Base-by-base conservation (phyloP, 2,113 vertebrate species). In the Archilochus colubris region DNA sequence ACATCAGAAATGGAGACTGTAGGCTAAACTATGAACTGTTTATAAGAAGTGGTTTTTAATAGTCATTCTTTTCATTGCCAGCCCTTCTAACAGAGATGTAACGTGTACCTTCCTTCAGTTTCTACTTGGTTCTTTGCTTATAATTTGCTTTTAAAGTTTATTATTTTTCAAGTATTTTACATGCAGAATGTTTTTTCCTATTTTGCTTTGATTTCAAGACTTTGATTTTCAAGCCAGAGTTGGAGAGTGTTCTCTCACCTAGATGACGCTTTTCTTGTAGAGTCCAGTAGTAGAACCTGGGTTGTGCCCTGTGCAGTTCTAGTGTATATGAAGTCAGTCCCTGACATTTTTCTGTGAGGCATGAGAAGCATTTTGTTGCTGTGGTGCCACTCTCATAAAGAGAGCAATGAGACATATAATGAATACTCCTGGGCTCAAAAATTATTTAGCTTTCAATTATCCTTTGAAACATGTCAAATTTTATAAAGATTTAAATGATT, bases 1-100 rank as follows among this genome's bases (percentile, higher is more conserved):
- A 78, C 44, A 18, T 57, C 86, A 93, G 83, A 86, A 95, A 62
- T 55, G 61, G 63, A 86, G 82, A n/a, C 85, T 90, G 72, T 76
- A 86, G 87, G 94, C 91, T 91, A 77, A 89, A 73, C 50, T 48
- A 7, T 40, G 43, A 75, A 22, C 59, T 86, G 72, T 93, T 95
- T 68, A 14, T 44, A 54, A 77, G 46, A 51, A 51, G 31, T 15
- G n/a, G 2, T 12, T 92, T 94, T 88, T 70, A 75, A 36, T 78
- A 63, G 38, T 83, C 16, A 28, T 81, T 76, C 59, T 70, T 94
- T 27, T 86, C 21, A 70, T 75, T 83, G 76, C 27, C 36, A 81
- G 86, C 58, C 54, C 24, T 88, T 88, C 83, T 67, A 68, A 63
- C 21, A 88, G 72, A 64, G 40, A 7, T 57, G 64, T 61, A 70